Conservation (phyloP, 2,113 vertebrate genomes). For the Solea senegalensis region DNA sequence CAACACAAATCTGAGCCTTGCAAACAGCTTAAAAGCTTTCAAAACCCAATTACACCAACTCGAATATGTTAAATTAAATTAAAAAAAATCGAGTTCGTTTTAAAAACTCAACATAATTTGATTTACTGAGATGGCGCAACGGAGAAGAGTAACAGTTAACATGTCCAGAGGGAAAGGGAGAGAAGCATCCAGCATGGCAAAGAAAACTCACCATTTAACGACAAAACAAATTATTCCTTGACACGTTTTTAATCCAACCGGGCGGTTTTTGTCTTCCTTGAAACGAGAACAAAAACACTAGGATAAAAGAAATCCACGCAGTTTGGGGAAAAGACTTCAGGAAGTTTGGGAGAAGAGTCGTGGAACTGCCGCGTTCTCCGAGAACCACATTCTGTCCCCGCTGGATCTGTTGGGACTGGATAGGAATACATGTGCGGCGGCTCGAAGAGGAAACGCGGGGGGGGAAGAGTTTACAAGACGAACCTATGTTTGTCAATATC, state of each 20-base stretch:
- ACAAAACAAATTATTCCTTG: slow-evolving; percentile 46
- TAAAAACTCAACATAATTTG: rapidly evolving
- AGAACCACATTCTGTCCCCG: slow-evolving; percentile 54
- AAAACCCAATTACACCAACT: not conserved
- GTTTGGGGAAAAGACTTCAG: slow-evolving; percentile 22
- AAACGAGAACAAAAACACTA: not conserved
- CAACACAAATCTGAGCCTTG: slow-evolving; percentile 3
- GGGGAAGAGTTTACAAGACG: not conserved
- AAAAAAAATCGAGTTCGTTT: rapidly evolving
- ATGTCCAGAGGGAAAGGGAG: not conserved
- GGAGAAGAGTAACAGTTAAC: slow-evolving; percentile 9
- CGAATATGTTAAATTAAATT: rapidly evolving
- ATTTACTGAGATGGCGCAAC: not conserved
- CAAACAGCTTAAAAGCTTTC: not conserved
- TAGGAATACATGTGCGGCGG: slow-evolving; percentile 74
- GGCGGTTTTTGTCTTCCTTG: too few species aligned
- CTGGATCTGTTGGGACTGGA: slow-evolving; percentile 39
- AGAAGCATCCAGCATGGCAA: slow-evolving; percentile 12
- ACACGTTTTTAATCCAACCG: slow-evolving; percentile 32
- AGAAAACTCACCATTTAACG: slow-evolving; percentile 61
- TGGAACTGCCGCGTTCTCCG: slow-evolving; percentile 15
- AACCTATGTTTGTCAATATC: not conserved
- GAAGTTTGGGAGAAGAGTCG: slow-evolving; percentile 26
- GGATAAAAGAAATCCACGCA: slow-evolving; percentile 36
- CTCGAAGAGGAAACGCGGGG: slow-evolving; percentile 2